These are phyloP conservation scores for Agrochola litura DNA, from an alignment of 2,888 invertebrate species.

Conservation along the genomic window DNA sequence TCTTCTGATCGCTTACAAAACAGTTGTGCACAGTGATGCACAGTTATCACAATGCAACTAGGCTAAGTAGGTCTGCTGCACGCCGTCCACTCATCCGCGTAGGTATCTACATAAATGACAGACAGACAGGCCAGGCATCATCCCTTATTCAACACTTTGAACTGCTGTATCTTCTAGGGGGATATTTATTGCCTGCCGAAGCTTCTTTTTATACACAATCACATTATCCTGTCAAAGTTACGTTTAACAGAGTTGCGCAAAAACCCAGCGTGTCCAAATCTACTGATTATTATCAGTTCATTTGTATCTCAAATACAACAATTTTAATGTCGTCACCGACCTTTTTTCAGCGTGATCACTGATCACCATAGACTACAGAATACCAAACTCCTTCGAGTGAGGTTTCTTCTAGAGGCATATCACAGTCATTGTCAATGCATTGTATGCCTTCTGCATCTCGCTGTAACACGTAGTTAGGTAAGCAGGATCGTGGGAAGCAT, in stretches of 20 bases:
- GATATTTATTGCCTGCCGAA: background rate
- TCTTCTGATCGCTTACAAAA: slow-evolving; percentile 53
- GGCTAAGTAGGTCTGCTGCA: slow-evolving; percentile 20
- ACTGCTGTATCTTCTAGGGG: too few species aligned
- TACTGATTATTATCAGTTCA: background rate
- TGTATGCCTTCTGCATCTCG: slow-evolving; percentile 36
- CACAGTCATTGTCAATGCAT: background rate
- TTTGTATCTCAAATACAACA: background rate
- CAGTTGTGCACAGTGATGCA: slow-evolving; percentile 40
- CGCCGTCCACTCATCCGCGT: background rate
- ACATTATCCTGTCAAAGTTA: background rate
- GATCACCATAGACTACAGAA: background rate
- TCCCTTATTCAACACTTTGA: background rate
- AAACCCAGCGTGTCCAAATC: background rate
- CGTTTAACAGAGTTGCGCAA: background rate
- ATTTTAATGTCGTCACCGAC: background rate
- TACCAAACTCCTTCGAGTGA: background rate
- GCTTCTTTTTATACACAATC: background rate
- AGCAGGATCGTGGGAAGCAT: slow-evolving; percentile 60
- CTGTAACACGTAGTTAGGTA: slow-evolving; percentile 32
- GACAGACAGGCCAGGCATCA: background rate
- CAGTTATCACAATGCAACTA: slow-evolving; percentile 2
- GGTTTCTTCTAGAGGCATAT: background rate
- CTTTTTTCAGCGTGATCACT: background rate
- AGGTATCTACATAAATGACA: too few species aligned